Percentiles rank a stretch among this genome's conserved stretches.
Conservation (phyloP, 2,113 vertebrate genomes). For the Irena cyanogastra region DNA sequence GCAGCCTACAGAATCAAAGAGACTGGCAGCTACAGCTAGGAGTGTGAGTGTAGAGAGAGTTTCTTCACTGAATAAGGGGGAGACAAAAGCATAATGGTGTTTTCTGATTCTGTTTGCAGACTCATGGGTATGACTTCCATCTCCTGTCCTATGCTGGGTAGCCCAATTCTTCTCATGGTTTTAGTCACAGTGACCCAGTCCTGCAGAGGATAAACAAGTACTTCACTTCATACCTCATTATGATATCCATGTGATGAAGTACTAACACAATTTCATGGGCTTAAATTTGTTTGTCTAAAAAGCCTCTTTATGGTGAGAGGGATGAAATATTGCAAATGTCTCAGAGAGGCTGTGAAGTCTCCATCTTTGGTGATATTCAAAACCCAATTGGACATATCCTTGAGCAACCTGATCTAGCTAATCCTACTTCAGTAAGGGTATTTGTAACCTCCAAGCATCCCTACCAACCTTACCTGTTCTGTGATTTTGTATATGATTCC, state of each 20-base stretch:
- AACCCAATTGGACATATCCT: neutral
- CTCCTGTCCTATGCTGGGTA: neutral
- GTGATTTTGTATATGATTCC: neutral
- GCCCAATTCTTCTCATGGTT: neutral
- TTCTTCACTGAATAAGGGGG: neutral
- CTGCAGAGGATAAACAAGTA: neutral
- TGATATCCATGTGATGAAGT: neutral
- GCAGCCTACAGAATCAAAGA: neutral
- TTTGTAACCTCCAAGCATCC: fast-evolving
- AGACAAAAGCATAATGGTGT: neutral
- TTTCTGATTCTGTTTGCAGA: neutral
- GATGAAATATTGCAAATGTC: neutral
- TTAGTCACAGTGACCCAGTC: neutral
- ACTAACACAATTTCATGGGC: neutral
- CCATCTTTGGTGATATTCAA: neutral
- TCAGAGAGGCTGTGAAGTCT: neutral
- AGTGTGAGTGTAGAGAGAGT: fast-evolving
- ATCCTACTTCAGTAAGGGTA: neutral
- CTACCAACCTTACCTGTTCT: neutral
- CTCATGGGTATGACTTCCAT: neutral
- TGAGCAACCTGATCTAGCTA: neutral
- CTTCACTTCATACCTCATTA: neutral
- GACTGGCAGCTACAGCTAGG: neutral
- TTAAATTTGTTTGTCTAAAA: neutral
- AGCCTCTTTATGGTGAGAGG: neutral